Base-by-base conservation (phyloP, 2,113 vertebrate species). In the Desmodus rotundus region DNA sequence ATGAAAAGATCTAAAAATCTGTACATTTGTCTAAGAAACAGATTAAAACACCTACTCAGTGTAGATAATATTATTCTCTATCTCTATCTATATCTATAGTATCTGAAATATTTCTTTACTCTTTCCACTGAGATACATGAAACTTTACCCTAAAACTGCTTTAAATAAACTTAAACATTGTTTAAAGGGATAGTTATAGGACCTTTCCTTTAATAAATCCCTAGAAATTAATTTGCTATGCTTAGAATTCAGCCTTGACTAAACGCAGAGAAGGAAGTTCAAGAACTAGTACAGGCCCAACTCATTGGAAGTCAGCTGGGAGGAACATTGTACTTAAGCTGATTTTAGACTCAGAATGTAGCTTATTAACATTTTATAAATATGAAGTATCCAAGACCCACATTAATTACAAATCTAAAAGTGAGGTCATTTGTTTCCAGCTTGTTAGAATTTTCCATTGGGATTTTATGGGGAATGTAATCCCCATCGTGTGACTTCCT, bases 371-470 rank as follows among this genome's bases (percentile, higher is more conserved):
- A 80, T 88, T 81, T 85, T 85, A 24, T 86, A 76, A 89, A 87
- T 87, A 54, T 28, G 31, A 93, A 52, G 3, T 47, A 72, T 81
- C 65, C 72, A 58, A 84, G 86, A 88, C 91, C 33, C 52, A 91
- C 52, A 41, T 92, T 94, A 90, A 91, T 54, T 87, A 88, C 33
- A 45, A 94, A 88, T 94, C 67, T 47, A 96, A 90, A 56, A 78
- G 8, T 93, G 81, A 95, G 41, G n/a, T 92, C 43, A 83, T 83
- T 61, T 82, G 47, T 89, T 94, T 96, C 61, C 89, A 74, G 58
- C 17, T 73, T 89, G 13, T 72, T 95, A 92, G 70, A 89, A 85
- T 50, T 94, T 95, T 92, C 47, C 47, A 89, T 92, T 77, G 85
- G 58, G 54, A 88, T 22, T 87, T 94, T 45, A 16, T 76, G 85